These are phyloP conservation scores for Leptopilina drosophilae DNA, from an alignment of 2,888 invertebrate species.

Conservation along the genomic window DNA sequence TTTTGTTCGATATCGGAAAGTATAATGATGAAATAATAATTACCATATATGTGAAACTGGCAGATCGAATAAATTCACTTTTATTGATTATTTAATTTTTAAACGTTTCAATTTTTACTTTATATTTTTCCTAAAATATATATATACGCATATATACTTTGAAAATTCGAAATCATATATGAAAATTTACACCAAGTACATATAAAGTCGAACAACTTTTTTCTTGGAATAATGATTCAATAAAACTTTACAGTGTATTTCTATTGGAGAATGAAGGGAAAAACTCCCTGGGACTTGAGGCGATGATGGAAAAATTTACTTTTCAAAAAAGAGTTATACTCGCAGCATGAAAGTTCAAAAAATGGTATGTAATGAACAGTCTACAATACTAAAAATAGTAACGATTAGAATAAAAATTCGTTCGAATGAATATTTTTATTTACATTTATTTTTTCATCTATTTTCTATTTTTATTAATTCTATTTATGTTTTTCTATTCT, in stretches of 20 bases:
- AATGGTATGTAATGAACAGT: background rate
- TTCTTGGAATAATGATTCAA: slow-evolving; percentile 21
- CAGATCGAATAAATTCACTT: background rate
- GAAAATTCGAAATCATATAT: too few species aligned
- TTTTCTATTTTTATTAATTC: too few species aligned
- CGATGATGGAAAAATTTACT: slow-evolving; percentile 23
- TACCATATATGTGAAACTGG: background rate
- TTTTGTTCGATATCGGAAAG: slow-evolving; percentile 16
- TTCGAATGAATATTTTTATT: background rate
- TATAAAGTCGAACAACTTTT: background rate
- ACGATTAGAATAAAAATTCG: background rate
- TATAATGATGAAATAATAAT: slow-evolving; percentile 1
- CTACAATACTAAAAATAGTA: background rate
- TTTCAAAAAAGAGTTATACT: slow-evolving; percentile 18
- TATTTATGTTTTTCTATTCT: too few species aligned
- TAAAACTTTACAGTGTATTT: slow-evolving; percentile 19
- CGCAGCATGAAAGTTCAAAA: background rate
- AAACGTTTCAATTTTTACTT: background rate
- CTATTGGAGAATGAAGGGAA: slow-evolving; percentile 3
- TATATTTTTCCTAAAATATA: too few species aligned
- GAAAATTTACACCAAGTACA: too few species aligned
- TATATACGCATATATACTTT: too few species aligned
- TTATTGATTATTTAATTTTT: background rate
- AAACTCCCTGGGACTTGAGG: background rate
- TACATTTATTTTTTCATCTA: too few species aligned